These are phyloP conservation scores for Rana temporaria DNA, from an alignment of 2,113 vertebrate genomes.

Conservation along the genomic window DNA sequence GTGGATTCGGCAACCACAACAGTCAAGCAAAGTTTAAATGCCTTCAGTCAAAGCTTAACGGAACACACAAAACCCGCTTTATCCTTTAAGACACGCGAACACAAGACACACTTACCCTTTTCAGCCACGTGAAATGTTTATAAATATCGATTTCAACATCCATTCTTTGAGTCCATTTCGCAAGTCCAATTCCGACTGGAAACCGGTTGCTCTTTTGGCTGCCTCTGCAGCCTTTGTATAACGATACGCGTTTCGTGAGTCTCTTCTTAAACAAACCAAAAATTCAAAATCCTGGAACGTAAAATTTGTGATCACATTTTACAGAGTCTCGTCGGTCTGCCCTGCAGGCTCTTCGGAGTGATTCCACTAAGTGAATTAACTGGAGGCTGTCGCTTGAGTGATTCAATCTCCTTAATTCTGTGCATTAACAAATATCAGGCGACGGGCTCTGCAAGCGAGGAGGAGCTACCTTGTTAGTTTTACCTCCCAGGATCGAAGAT, in stretches of 20 bases:
- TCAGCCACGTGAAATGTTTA: conserved; percentile 96
- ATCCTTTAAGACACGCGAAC: conserved; percentile 48
- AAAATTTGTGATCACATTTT: conserved; percentile 64
- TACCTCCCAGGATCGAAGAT: conserved; percentile 65
- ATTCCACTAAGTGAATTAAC: conserved; percentile 71
- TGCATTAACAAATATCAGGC: conserved; percentile 71
- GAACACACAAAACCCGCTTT: not conserved
- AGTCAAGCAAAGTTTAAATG: conserved; percentile 36
- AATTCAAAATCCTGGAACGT: conserved; percentile 51
- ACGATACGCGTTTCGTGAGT: conserved; percentile 53
- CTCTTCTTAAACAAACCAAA: too few relatives aligned
- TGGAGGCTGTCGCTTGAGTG: conserved; percentile 56
- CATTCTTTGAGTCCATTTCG: conserved; percentile 93
- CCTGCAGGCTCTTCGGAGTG: conserved; percentile 66
- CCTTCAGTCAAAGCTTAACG: not conserved
- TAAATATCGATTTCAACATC: conserved; percentile 96
- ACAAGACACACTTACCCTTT: conserved; percentile 85
- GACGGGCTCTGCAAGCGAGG: conserved; percentile 69
- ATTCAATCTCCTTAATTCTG: conserved; percentile 67
- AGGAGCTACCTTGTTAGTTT: conserved; percentile 59
- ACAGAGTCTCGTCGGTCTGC: conserved; percentile 61
- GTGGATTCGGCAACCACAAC: not conserved
- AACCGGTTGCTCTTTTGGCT: conserved; percentile 64
- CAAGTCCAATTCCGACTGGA: conserved; percentile 70
- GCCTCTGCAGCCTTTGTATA: conserved; percentile 65